phyloP scores from a whole-genome alignment of 2,797 vertebrate species.

The Aulostomus chinensis region DNA sequence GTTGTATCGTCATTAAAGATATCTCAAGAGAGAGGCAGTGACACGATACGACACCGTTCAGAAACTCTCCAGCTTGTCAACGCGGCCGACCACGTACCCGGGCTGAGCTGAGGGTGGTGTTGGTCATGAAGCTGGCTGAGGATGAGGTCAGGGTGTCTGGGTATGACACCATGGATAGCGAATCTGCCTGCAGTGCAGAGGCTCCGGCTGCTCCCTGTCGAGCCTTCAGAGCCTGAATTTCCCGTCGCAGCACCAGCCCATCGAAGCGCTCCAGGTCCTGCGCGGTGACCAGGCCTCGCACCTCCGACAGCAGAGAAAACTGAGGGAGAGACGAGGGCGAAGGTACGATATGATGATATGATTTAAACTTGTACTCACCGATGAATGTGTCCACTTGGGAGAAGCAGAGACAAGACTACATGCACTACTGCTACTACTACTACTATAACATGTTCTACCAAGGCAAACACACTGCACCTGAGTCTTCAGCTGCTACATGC shows the following conservation, averaged over 20 bases:
- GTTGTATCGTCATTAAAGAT: slow-evolving; percentile 22
- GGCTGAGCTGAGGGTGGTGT: slow-evolving; percentile 94
- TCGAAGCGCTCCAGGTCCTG: slow-evolving; percentile 95
- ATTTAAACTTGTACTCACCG: no score
- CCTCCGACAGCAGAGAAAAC: slow-evolving; percentile 95
- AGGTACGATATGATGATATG: no score
- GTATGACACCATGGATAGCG: slow-evolving; percentile 89
- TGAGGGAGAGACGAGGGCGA: slow-evolving; percentile 50
- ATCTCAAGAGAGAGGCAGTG: slow-evolving; percentile 22
- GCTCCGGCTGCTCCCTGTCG: slow-evolving; percentile 79
- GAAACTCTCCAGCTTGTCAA: not conserved
- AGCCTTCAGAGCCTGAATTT: slow-evolving; percentile 94
- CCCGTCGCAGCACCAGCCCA: slow-evolving; percentile 89
- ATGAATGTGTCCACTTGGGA: no score
- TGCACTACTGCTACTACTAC: no score
- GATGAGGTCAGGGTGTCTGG: slow-evolving; percentile 91
- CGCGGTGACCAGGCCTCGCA: slow-evolving; percentile 86
- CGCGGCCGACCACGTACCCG: slow-evolving; percentile 78
- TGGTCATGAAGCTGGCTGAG: slow-evolving; percentile 91
- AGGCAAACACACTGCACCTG: no score
- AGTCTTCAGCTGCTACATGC: no score
- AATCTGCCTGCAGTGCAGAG: slow-evolving; percentile 71
- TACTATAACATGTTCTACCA: no score
- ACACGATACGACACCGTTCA: slow-evolving; percentile 26
- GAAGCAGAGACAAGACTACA: no score